Percentiles rank a stretch among this genome's conserved stretches.
These are phyloP conservation scores for Athene noctua DNA, from an alignment of 2,113 vertebrate species.

Conservation along the genomic window DNA sequence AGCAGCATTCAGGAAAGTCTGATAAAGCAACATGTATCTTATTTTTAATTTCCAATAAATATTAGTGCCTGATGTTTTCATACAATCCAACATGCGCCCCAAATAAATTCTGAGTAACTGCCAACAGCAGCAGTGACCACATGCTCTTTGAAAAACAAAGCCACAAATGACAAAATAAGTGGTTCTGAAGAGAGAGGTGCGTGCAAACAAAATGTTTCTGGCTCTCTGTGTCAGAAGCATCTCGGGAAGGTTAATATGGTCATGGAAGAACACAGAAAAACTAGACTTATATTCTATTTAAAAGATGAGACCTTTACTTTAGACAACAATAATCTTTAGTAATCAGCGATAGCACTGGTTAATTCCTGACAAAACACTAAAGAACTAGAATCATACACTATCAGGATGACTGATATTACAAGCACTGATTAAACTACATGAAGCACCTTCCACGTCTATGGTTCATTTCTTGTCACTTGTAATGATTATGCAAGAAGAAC, in stretches of 20 bases:
- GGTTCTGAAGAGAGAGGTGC: neutral
- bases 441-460: neutral
- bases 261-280: neutral
- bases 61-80: neutral
- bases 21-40: neutral
- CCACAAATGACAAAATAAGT: neutral
- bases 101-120: neutral
- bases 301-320: neutral
- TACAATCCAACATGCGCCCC: neutral
- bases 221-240: neutral
- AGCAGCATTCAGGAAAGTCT: neutral
- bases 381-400: neutral
- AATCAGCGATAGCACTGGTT: neutral
- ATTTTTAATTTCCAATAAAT: neutral
- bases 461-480: neutral
- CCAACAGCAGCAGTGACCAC: neutral
- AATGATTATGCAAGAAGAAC: neutral
- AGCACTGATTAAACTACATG: neutral
- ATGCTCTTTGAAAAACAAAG: neutral
- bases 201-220: neutral
- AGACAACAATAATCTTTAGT: neutral
- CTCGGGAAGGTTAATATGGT: neutral
- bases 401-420: neutral
- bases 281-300: neutral
- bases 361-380: conserved; percentile 24